Percentiles rank a stretch among this genome's conserved stretches.
Conservation (phyloP, 1,140 invertebrate species). For the Neomicropteryx cornuta region DNA sequence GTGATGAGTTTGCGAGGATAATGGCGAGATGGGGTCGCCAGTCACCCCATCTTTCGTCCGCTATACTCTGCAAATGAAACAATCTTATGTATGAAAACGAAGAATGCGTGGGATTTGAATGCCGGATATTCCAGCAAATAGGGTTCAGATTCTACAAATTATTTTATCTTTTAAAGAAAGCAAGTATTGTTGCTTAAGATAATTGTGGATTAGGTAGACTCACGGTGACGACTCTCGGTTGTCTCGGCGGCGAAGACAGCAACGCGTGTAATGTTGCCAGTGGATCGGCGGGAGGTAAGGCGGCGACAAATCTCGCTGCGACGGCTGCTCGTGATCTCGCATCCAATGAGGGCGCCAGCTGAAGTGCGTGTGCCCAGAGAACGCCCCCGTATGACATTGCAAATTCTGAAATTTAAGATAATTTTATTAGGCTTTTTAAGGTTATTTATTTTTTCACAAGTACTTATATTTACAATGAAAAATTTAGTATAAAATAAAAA, state of each 20-base stretch:
- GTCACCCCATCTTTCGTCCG: conserved; percentile 87
- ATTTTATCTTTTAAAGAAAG: too few relatives aligned
- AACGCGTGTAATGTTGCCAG: conserved; percentile 88
- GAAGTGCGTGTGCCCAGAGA: conserved; percentile 93
- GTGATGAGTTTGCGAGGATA: conserved; percentile 79
- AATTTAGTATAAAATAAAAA: too few relatives aligned
- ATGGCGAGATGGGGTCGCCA: conserved; percentile 94
- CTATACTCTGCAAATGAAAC: conserved; percentile 46
- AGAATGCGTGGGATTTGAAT: too few relatives aligned
- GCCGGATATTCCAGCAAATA: too few relatives aligned
- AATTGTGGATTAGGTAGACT: too few relatives aligned
- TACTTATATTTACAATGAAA: too few relatives aligned
- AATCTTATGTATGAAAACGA: too few relatives aligned
- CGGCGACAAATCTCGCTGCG: conserved; percentile 80
- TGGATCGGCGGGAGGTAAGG: conserved; percentile 75
- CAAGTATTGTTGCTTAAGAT: too few relatives aligned
- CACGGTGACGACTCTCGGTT: conserved; percentile 76
- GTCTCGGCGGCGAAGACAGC: conserved; percentile 73
- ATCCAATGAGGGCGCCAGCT: conserved; percentile 82
- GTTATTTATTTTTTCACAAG: too few relatives aligned
- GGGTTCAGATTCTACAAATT: too few relatives aligned
- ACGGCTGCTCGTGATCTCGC: conserved; percentile 78
- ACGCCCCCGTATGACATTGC: conserved; percentile 77
- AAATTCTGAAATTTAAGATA: conserved; percentile 53
- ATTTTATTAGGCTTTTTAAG: too few relatives aligned